Percentiles rank a stretch among this genome's conserved stretches.
Conservation (phyloP, 2,797 vertebrate genomes). For the Micromesistius poutassou region DNA sequence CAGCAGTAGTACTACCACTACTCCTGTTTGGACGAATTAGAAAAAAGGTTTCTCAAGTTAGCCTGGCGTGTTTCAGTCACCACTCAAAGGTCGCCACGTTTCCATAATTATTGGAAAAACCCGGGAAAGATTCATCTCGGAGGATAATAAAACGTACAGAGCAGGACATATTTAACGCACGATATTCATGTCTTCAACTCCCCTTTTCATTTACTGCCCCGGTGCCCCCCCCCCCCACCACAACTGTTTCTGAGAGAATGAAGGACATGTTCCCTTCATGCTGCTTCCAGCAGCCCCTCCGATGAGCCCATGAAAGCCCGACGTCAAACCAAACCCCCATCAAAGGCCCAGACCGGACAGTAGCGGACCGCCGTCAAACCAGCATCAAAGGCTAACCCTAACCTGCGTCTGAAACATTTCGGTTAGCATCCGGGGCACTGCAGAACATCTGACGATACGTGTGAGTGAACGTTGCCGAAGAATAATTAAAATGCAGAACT, state of each 20-base stretch:
- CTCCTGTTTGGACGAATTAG: background rate
- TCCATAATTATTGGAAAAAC: background rate
- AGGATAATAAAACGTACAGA: background rate
- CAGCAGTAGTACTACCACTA: background rate
- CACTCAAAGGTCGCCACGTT: background rate
- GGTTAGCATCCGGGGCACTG: too few relatives aligned
- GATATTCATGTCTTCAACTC: background rate
- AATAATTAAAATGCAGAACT: background rate
- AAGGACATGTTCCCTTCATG: background rate
- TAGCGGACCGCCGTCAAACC: too few relatives aligned
- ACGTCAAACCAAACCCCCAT: too few relatives aligned
- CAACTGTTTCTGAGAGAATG: background rate
- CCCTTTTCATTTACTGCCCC: background rate
- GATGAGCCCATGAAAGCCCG: background rate
- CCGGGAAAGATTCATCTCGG: background rate
- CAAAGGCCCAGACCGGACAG: too few relatives aligned
- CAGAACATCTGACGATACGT: too few relatives aligned
- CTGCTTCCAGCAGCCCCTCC: too few relatives aligned
- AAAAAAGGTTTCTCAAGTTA: too few relatives aligned
- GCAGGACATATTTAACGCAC: background rate
- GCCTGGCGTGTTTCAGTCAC: background rate
- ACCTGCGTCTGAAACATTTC: too few relatives aligned
- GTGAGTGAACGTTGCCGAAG: too few relatives aligned
- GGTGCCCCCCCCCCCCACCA: too few relatives aligned
- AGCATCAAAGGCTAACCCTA: too few relatives aligned